Evolutionary conservation across 2,113 vertebrate species (phyloP).

Genomic region (Mormyrus lacerda): DNA sequence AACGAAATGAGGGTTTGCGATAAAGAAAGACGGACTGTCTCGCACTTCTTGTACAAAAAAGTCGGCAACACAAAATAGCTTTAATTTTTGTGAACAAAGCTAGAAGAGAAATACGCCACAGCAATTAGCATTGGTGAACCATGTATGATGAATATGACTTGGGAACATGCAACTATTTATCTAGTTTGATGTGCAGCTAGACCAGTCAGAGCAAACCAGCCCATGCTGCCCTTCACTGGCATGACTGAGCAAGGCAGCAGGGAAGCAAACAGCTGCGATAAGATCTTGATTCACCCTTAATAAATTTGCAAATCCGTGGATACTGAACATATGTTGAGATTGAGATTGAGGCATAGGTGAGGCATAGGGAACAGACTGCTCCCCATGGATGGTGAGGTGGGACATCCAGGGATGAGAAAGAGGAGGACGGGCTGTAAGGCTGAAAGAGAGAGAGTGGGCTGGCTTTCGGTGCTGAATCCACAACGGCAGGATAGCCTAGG

Average conservation of each 20-base stretch:
- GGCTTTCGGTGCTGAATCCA: background rate
- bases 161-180: background rate
- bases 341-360: background rate
- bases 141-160: background rate
- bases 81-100: slow-evolving; percentile 13
- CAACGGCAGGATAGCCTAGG: background rate
- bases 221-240: background rate
- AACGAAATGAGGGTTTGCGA: background rate
- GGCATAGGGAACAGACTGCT: background rate
- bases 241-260: background rate
- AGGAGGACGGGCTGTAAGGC: background rate
- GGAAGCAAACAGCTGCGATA: background rate
- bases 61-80: background rate
- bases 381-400: background rate
- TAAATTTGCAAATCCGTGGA: background rate
- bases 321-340: background rate
- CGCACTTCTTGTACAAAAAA: background rate
- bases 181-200: background rate
- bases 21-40: background rate
- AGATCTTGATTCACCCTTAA: background rate
- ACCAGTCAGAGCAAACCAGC: background rate
- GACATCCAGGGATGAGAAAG: background rate
- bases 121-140: slow-evolving; percentile 7
- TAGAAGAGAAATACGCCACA: background rate
- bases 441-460: background rate